phyloP scores from a whole-genome alignment of 2,113 vertebrate species.

The Corythoichthys haematopterus region DNA sequence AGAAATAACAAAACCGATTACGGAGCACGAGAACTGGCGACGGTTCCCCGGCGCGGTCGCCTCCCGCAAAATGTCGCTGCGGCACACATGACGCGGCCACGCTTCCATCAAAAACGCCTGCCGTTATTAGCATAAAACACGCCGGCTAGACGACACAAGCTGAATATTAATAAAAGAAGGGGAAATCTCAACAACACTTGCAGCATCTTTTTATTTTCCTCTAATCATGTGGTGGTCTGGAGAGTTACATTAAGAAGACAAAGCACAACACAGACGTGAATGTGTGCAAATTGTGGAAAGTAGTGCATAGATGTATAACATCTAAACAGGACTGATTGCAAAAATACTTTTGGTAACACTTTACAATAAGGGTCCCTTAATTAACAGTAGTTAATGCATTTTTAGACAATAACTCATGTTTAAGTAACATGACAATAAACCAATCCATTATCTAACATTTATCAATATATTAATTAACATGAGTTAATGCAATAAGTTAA shows the following conservation, averaged over 20 bases:
- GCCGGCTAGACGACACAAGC: background rate
- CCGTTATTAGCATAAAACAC: conserved; percentile 41
- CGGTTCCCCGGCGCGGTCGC: background rate
- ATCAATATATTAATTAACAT: too few relatives aligned
- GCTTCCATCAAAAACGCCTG: conserved; percentile 38
- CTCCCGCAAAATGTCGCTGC: conserved; percentile 26
- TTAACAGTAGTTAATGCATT: too few relatives aligned
- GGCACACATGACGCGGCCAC: conserved; percentile 23
- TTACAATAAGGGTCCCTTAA: too few relatives aligned
- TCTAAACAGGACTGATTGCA: conserved; percentile 17
- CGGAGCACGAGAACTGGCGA: conserved; percentile 27
- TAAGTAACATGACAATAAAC: too few relatives aligned
- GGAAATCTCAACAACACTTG: conserved; percentile 34
- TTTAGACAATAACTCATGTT: too few relatives aligned
- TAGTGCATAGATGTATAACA: conserved; percentile 20
- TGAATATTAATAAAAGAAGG: conserved; percentile 40
- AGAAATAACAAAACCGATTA: conserved; percentile 15
- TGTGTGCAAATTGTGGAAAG: conserved; percentile 14
- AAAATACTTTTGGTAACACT: conserved; percentile 24
- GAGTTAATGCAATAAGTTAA: too few relatives aligned
- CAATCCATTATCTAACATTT: too few relatives aligned
- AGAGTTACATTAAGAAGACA: conserved; percentile 37
- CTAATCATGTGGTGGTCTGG: conserved; percentile 41
- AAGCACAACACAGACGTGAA: conserved; percentile 31
- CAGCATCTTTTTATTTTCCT: conserved; percentile 51